Percentiles rank a stretch among this genome's conserved stretches.
Evolutionary conservation across 2,113 vertebrate genomes (phyloP).

Genomic region (Platysternon megacephalum): DNA sequence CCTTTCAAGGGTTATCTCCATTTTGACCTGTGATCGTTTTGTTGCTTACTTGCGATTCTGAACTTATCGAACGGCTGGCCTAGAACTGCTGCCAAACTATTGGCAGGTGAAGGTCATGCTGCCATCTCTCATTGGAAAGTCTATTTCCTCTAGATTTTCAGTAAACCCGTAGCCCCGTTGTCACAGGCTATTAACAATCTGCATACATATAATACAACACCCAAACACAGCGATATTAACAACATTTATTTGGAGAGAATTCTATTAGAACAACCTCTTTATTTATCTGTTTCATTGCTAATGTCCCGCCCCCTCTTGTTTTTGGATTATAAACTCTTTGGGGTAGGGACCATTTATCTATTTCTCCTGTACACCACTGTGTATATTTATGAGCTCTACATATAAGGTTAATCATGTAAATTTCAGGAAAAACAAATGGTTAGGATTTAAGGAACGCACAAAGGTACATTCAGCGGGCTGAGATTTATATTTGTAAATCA

Average conservation of each 20-base stretch:
- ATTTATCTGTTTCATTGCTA: background rate
- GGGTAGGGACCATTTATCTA: background rate
- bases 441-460: accelerated
- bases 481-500: background rate
- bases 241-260: accelerated
- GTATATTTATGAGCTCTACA: background rate
- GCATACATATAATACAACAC: accelerated
- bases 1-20: background rate
- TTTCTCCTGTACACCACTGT: background rate
- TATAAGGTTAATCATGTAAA: accelerated
- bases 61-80: background rate
- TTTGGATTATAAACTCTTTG: background rate
- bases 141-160: background rate
- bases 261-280: accelerated
- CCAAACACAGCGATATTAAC: accelerated
- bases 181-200: background rate
- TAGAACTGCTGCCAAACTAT: background rate
- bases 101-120: accelerated
- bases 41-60: background rate
- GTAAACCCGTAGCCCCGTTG: accelerated
- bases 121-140: background rate
- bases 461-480: background rate
- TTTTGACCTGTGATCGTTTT: accelerated
- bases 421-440: background rate
- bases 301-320: background rate